Base-by-base conservation (phyloP, 2,113 vertebrate species). In the Gymnobelideus leadbeateri region DNA sequence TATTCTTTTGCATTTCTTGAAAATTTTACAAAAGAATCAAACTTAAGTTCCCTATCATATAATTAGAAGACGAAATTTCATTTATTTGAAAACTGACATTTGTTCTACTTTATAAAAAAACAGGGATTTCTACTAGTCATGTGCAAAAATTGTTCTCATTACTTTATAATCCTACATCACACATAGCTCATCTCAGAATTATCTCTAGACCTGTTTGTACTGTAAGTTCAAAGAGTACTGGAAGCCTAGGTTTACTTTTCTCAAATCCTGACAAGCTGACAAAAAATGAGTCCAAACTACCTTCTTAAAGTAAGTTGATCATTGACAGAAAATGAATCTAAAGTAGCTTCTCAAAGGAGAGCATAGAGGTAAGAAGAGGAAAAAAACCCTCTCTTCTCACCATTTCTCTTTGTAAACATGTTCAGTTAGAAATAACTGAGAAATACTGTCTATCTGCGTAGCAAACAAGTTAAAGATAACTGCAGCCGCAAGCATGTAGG, bases 401-500 rank as follows among this genome's bases (percentile, higher is more conserved):
- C 37, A 43, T 84, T 5, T 77, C n/a, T 8, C 0, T 43, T 16
- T 43, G 7, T 84, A 84, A 43, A 43, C 16, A 21, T 43, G 7
- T n/a, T 84, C 16, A 84, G n/a, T 21, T 7, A 8, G n/a, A 84
- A 84, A 43, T 84, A 84, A 21, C 19, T 84, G n/a, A 90, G 26
- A 90, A 90, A 31, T 50, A 50, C 4, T 90, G 16, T 31, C 89
- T 23, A 50, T 49, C 24, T 51, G n/a, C 19, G 23, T 28, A 90
- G 10, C 89, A 28, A 26, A 50, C 46, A 90, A 51, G 47, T 31
- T 12, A 49, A 26, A 92, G 55, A 92, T 28, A 54, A 49, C 19
- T 3, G 4, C 61, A 89, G 51, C 95, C 51, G 91, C 94, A 95
- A 95, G 94, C 95, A 0, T 89, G 37, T 93, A 46, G 90, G n/a